Evolutionary conservation across 2,113 vertebrate genomes (phyloP).

Genomic region (Myocastor coypus): DNA sequence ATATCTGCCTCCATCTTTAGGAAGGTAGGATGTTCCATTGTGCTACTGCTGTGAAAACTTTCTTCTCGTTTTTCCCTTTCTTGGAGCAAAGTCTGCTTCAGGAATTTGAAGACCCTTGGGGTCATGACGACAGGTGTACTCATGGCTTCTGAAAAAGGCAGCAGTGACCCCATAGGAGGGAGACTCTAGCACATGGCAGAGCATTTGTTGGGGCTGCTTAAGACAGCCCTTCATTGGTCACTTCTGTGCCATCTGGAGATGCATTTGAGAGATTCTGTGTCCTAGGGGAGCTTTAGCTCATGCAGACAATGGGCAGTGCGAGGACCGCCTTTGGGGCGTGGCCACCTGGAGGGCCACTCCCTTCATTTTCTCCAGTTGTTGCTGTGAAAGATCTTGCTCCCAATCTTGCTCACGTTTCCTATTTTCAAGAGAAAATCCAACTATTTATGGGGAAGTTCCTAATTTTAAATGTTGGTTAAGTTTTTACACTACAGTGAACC

Average conservation of each 20-base stretch:
- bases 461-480: neutral
- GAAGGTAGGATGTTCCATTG: neutral
- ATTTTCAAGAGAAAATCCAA: constrained; percentile 18
- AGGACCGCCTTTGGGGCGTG: neutral
- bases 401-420: neutral
- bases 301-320: neutral
- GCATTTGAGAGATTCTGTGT: neutral
- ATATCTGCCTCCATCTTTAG: neutral
- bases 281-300: neutral
- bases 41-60: neutral
- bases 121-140: neutral
- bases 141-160: neutral
- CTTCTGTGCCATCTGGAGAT: neutral
- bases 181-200: neutral
- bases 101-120: neutral
- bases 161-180: neutral
- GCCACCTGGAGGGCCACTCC: neutral
- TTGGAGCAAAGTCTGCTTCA: neutral
- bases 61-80: neutral
- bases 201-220: neutral
- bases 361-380: neutral
- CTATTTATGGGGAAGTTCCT: neutral
- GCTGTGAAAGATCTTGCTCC: neutral
- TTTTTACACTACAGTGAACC: neutral
- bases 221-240: neutral